Evolutionary conservation across 1,140 invertebrate species (phyloP).

Genomic region (Archegozetes longisetosus): DNA sequence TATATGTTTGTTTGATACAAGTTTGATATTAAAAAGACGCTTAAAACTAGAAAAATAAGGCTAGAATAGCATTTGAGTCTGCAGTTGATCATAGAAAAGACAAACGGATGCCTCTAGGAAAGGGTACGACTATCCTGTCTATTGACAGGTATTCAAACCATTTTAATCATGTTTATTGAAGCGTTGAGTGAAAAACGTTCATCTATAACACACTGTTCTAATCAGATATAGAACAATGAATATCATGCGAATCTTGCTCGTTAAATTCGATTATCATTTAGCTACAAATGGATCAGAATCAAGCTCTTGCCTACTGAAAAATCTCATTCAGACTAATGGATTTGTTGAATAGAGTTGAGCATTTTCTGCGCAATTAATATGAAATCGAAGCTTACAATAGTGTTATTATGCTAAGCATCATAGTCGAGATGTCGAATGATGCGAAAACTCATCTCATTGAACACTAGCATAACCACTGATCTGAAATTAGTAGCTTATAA

Average conservation of each 20-base stretch:
- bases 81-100: conserved; percentile 46
- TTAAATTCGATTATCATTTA: conserved; percentile 91
- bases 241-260: conserved; percentile 85
- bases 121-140: conserved; percentile 43
- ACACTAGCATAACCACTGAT: not conserved
- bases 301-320: no score
- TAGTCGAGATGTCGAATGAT: conserved; percentile 19
- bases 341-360: conserved; percentile 55
- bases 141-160: conserved; percentile 38
- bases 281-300: conserved; percentile 86
- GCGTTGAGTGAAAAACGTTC: not conserved
- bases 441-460: not conserved
- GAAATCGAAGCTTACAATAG: conserved; percentile 36
- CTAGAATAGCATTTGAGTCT: conserved; percentile 54
- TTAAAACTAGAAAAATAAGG: conserved; percentile 38
- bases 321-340: no score
- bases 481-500: not conserved
- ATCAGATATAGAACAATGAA: conserved; percentile 64
- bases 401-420: conserved; percentile 34
- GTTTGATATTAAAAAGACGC: conserved; percentile 48
- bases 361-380: conserved; percentile 80
- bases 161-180: not conserved
- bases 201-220: conserved; percentile 54
- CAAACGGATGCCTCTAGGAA: conserved; percentile 37
- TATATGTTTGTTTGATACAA: conserved; percentile 81